These are phyloP conservation scores for Vesta saturnalis DNA, from an alignment of 2,888 invertebrate genomes.

Conservation along the genomic window DNA sequence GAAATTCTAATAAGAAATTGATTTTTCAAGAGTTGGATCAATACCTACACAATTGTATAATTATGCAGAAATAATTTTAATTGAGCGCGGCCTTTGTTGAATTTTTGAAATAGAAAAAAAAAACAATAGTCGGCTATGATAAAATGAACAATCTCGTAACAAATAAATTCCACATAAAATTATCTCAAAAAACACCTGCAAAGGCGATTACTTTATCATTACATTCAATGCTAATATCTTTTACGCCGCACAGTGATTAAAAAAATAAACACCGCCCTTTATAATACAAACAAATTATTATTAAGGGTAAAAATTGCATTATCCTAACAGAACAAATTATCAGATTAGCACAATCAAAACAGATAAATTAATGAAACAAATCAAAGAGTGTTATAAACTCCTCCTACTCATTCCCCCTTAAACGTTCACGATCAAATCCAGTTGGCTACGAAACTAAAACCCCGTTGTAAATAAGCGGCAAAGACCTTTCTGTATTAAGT, in stretches of 20 bases:
- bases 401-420: conserved; percentile 30
- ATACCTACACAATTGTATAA: no score
- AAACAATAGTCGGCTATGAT: no score
- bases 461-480: conserved; percentile 26
- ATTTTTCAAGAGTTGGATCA: no score
- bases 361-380: conserved; percentile 40
- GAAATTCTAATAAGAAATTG: no score
- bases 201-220: not conserved
- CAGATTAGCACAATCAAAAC: conserved; percentile 18
- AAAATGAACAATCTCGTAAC: no score
- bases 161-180: no score
- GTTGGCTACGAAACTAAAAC: conserved; percentile 22
- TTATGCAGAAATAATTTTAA: no score
- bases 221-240: not conserved
- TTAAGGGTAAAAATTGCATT: no score
- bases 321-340: not conserved
- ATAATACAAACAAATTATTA: no score
- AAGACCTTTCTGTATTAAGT: not conserved
- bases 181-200: not conserved
- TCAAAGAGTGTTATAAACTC: conserved; percentile 31
- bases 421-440: conserved; percentile 19
- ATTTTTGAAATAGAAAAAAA: no score
- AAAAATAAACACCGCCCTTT: no score
- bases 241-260: not conserved
- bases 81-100: no score